These are phyloP conservation scores for Paramormyrops hopkinsi DNA, from an alignment of 2,797 vertebrate genomes.

Conservation along the genomic window DNA sequence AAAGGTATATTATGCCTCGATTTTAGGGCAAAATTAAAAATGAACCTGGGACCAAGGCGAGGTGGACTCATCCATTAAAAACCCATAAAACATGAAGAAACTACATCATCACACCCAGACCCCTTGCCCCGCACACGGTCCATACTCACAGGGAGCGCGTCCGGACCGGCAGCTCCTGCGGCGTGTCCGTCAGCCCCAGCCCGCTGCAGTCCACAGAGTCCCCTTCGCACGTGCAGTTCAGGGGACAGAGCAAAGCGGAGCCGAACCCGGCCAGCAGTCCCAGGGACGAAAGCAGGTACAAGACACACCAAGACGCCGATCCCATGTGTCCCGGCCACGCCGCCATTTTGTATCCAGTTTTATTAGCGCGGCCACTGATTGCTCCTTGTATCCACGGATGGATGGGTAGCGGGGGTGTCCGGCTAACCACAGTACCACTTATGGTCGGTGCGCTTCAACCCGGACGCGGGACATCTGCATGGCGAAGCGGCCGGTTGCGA, in stretches of 20 bases:
- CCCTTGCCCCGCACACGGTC: background rate
- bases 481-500: slow-evolving; percentile 24
- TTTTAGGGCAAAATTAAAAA: background rate
- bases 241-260: slow-evolving; percentile 53
- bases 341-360: slow-evolving; percentile 78
- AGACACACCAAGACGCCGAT: slow-evolving; percentile 49
- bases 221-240: slow-evolving; percentile 72
- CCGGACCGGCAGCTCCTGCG: slow-evolving; percentile 71
- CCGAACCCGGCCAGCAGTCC: slow-evolving; percentile 42
- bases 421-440: slow-evolving; percentile 19
- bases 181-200: slow-evolving; percentile 63
- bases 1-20: background rate
- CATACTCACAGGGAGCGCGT: slow-evolving; percentile 74
- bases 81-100: background rate
- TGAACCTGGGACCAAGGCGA: background rate
- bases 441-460: background rate
- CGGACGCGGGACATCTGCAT: background rate
- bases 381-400: slow-evolving; percentile 46
- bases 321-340: slow-evolving; percentile 60
- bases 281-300: slow-evolving; percentile 57
- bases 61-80: background rate
- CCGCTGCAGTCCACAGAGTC: slow-evolving; percentile 75
- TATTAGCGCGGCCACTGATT: slow-evolving; percentile 55
- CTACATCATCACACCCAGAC: background rate
- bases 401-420: slow-evolving; percentile 33